Conservation (phyloP, 92 coral and sea anemone genomes). For the Zoanthus gigantus region DNA sequence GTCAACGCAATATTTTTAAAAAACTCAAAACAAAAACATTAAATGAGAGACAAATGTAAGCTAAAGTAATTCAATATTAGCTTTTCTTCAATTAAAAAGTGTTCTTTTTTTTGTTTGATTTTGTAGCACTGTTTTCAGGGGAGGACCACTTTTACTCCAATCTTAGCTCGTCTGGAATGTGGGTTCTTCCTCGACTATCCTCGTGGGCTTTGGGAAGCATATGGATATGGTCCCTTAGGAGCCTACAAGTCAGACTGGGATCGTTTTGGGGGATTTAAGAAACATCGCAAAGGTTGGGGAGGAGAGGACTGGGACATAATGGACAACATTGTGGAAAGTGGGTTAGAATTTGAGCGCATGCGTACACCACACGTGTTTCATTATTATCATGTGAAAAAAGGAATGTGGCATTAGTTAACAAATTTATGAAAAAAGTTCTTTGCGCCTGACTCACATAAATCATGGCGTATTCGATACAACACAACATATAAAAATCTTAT, state of each 20-base stretch:
- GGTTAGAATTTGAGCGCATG: constrained; percentile 58
- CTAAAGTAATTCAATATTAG: too few species aligned
- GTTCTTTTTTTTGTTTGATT: neutral
- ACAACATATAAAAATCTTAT: neutral
- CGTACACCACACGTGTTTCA: constrained; percentile 41
- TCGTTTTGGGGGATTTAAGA: constrained; percentile 55
- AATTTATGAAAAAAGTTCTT: too few species aligned
- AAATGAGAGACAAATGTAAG: too few species aligned
- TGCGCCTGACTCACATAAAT: too few species aligned
- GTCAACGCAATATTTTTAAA: too few species aligned
- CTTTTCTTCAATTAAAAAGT: neutral
- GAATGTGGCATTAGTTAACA: constrained; percentile 47
- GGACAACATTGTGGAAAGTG: neutral
- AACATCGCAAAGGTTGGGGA: constrained; percentile 60
- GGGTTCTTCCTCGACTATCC: constrained; percentile 54
- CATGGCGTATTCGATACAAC: neutral
- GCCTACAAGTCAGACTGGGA: too few species aligned
- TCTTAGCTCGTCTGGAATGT: constrained; percentile 58
- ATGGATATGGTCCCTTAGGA: constrained; percentile 72
- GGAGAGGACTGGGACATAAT: neutral
- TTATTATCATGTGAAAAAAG: constrained; percentile 58
- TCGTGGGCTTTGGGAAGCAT: constrained; percentile 64
- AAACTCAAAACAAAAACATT: too few species aligned
- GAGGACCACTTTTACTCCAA: constrained; percentile 65
- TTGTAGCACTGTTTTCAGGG: constrained; percentile 82